Evolutionary conservation across 2,113 vertebrate species (phyloP), one percentile per base, ranked within the genome.

Genomic region (Asarcornis scutulata): DNA sequence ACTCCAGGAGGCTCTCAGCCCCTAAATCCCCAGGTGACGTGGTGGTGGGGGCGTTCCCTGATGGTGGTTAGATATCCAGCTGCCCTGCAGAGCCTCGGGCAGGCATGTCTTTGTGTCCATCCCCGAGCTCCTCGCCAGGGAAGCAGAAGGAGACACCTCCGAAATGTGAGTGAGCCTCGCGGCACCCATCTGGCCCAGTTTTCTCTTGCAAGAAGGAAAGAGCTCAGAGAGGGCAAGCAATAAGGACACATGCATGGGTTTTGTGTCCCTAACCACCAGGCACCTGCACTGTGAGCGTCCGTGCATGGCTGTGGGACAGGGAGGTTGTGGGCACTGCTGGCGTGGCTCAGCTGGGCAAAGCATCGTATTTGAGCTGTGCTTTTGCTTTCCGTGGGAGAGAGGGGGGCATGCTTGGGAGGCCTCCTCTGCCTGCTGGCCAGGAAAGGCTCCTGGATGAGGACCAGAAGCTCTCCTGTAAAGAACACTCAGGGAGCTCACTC

Each of bases 161-260:
- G 40, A 53, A 63, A 5, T 32, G 17, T 16, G 31, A 50, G 11
- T 5, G 8, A 73, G 7, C 46, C 26, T 55, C 14, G 8, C 3
- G 26, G 13, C 14, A 38, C 11, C 20, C n/a, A 9, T 6, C 52
- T 59, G 38, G 44, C 1, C 1, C 13, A 0, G 1, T 17, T 67
- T 60, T 62, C 27, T 56, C 58, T 52, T 68, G 46, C 40, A 50
- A 38, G 32, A 31, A 23, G 66, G 26, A 42, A 85, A 12, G 16
- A 31, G 27, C 68, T 64, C 62, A 13, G 62, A 40, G 26, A 64
- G 62, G 62, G 18, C 25, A 40, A 64, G 36, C 11, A 7, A 18
- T 18, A 64, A 40, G 36, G 36, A 64, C 62, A 18, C 36, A 7
- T 8, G 25, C 12, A 26, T 64, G 62, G 62, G 62, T 18, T 64